phyloP scores from a whole-genome alignment of 2,797 vertebrate species.

The Sebastes miniatus region DNA sequence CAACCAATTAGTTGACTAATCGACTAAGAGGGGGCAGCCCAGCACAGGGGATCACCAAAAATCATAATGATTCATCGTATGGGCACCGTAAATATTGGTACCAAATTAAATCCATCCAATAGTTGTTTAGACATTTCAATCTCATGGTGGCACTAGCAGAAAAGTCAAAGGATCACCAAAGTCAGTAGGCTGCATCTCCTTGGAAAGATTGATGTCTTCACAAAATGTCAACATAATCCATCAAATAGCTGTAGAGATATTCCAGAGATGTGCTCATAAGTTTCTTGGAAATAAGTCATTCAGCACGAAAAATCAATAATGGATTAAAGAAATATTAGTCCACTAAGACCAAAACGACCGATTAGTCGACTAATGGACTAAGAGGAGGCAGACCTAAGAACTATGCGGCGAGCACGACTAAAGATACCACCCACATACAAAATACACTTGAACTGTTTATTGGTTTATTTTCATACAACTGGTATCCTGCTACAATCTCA shows the following conservation, averaged over 20 bases:
- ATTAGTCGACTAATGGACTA: no score
- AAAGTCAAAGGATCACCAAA: not conserved
- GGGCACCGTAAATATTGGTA: not conserved
- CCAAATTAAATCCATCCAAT: not conserved
- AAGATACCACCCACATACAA: not conserved
- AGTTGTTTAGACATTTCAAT: not conserved
- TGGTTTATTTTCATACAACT: not conserved
- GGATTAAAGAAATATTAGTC: fast-evolving
- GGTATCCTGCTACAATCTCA: not conserved
- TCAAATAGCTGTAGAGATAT: not conserved
- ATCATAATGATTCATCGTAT: not conserved
- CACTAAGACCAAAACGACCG: no score
- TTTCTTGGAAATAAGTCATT: no score
- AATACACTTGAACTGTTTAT: not conserved
- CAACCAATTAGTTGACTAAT: no score
- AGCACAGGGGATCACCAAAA: not conserved
- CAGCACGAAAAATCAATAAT: no score
- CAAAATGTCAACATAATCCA: not conserved
- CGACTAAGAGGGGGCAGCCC: no score
- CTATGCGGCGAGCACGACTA: not conserved
- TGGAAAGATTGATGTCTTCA: not conserved
- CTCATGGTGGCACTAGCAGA: not conserved
- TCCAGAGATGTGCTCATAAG: fast-evolving
- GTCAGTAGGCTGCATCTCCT: not conserved
- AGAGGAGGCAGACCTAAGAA: no score